phyloP scores from a whole-genome alignment of 2,888 invertebrate species.

The Coelinius sp. region DNA sequence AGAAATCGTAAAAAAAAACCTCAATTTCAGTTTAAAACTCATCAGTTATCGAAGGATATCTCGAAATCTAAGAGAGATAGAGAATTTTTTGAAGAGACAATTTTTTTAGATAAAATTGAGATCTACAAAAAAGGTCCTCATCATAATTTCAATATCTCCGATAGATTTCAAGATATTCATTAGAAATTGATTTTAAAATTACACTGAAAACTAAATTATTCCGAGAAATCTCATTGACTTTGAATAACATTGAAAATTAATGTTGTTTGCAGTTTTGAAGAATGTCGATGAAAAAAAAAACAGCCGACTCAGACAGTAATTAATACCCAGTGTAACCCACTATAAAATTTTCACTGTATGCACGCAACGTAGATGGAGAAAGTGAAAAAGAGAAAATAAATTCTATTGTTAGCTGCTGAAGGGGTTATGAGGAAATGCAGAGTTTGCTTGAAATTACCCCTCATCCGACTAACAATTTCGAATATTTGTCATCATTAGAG shows the following conservation, averaged over 20 bases:
- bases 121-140: background rate
- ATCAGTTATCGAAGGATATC: too few relatives aligned
- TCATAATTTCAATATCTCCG: background rate
- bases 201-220: background rate
- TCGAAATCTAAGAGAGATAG: background rate
- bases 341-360: slow-evolving; percentile 33
- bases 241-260: background rate
- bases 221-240: background rate
- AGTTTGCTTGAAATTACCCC: background rate
- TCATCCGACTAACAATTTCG: background rate
- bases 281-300: background rate
- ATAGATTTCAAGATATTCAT: background rate
- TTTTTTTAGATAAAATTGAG: too few relatives aligned
- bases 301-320: slow-evolving; percentile 30
- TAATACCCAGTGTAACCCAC: slow-evolving; percentile 27
- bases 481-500: background rate
- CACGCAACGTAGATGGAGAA: slow-evolving; percentile 27
- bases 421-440: background rate
- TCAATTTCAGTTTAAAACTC: too few relatives aligned
- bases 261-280: background rate
- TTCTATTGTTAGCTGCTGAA: slow-evolving; percentile 13
- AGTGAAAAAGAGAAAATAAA: slow-evolving; percentile 29
- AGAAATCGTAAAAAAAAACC: too few relatives aligned
- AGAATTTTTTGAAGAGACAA: background rate
- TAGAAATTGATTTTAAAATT: background rate